Evolutionary conservation across 2,113 vertebrate species (phyloP), one percentile per base, ranked within the genome.

Genomic region (Pitta sordida): DNA sequence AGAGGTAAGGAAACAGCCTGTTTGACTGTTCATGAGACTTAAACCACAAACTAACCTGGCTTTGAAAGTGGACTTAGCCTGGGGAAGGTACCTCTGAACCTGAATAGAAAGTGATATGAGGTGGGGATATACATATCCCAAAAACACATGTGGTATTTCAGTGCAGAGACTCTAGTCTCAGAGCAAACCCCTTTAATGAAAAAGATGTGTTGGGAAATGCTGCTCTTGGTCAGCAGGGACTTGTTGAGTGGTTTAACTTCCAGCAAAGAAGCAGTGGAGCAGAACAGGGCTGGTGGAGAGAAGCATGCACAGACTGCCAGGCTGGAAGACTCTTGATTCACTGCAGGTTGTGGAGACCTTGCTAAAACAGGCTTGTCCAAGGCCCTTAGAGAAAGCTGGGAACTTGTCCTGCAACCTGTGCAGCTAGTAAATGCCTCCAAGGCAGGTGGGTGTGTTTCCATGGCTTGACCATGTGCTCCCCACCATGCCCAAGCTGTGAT

Each of bases 191-290:
- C 4, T 53, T 49, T 78, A 68, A 58, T 53, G 58, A 36, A 87
- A 76, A 12, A 24, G 43, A 32, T 52, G 7, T 68, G 44, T 0
- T 53, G 55, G 44, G 32, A 58, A 76, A 65, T 0, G 3, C 53
- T 89, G 88, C 34, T 46, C 21, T 82, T 62, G 81, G 86, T 84
- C 92, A 88, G 59, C 67, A 62, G 81, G 32, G 49, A 94, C 89
- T 90, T 93, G 78, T 83, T 95, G 92, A 93, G 55, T 43, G 53
- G 59, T 59, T 94, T 49, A 36, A 23, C 11, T 86, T 60, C 30
- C 30, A 70, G 55, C 36, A 63, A 51, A 75, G 46, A 29, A 36
- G n/a, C 46, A 62, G 20, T 43, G 39, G 64, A 92, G 86, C 58
- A 69, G 74, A 46, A 71, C 7, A 19, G 62, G 30, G 53, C 37